Conservation (phyloP, 2,888 invertebrate species). For the Zootermopsis nevadensis region DNA sequence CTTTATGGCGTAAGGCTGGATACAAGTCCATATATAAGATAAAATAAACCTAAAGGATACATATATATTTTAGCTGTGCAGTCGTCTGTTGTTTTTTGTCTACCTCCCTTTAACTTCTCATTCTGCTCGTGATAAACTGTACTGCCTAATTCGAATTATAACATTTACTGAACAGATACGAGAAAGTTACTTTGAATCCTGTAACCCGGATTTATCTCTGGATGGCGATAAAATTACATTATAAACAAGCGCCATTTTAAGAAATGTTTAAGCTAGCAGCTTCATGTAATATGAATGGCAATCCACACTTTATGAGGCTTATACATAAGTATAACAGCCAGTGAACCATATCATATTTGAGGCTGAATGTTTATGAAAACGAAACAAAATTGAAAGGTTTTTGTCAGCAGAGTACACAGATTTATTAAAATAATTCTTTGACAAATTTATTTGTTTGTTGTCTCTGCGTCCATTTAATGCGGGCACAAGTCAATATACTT, state of each 20-base stretch:
- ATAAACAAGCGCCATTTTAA: neutral
- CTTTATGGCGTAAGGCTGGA: slow-evolving; percentile 1
- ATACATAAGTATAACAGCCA: neutral
- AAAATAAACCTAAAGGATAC: neutral
- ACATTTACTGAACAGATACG: neutral
- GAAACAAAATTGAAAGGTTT: no score
- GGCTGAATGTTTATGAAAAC: no score
- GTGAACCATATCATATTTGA: no score
- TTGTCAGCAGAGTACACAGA: no score
- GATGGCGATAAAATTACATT: neutral
- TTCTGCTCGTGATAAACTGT: neutral
- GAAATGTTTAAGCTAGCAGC: neutral
- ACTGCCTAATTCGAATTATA: slow-evolving; percentile 13
- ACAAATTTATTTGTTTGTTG: no score
- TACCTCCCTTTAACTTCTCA: neutral
- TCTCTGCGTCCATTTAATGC: no score
- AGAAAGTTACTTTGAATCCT: neutral
- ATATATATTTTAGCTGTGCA: slow-evolving; percentile 8
- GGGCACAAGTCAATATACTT: no score
- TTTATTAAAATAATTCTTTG: no score
- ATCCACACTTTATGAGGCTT: neutral
- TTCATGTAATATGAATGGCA: neutral
- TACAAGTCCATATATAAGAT: slow-evolving; percentile 8
- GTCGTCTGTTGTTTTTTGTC: neutral
- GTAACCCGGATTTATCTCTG: neutral